phyloP scores from a whole-genome alignment of 1,140 invertebrate species.

The Drosophila sp. region DNA sequence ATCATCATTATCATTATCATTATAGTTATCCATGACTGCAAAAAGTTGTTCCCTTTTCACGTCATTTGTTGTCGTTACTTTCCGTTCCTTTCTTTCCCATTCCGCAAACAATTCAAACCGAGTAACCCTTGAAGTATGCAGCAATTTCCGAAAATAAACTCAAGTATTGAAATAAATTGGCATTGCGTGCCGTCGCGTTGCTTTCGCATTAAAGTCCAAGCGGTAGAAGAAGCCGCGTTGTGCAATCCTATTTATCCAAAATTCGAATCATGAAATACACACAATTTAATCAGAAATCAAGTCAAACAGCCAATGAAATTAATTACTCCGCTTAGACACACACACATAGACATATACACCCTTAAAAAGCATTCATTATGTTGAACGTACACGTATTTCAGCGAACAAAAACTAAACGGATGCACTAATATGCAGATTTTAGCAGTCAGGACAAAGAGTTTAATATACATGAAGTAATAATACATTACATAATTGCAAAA shows the following conservation, averaged over 20 bases:
- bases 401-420: no score
- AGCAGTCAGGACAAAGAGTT: no score
- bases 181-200: slow-evolving; percentile 69
- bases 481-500: slow-evolving; percentile 25
- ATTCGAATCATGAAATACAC: slow-evolving; percentile 59
- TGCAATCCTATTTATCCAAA: slow-evolving; percentile 27
- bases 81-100: slow-evolving; percentile 2
- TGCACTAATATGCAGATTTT: no score
- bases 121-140: slow-evolving; percentile 73
- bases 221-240: background rate
- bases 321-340: slow-evolving; percentile 4
- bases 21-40: slow-evolving; percentile 36
- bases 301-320: slow-evolving; percentile 31
- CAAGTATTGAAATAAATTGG: slow-evolving; percentile 56
- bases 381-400: background rate
- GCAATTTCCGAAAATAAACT: slow-evolving; percentile 76
- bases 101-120: slow-evolving; percentile 12
- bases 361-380: background rate
- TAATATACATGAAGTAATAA: slow-evolving; percentile 4
- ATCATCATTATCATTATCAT: slow-evolving; percentile 28
- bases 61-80: slow-evolving; percentile 36
- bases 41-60: slow-evolving; percentile 15
- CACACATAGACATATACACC: background rate
- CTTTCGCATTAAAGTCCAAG: slow-evolving; percentile 8
- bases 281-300: slow-evolving; percentile 60